Evolutionary conservation across 2,113 vertebrate genomes (phyloP).

Genomic region (human): GRCh38 chr2:148023501-148024000

Average conservation of each 20-base stretch:
- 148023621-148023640: conserved; percentile 53
- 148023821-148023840: conserved; percentile 34
- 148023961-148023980: not conserved
- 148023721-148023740: conserved; percentile 36
- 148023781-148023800: not conserved
- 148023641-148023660: conserved; percentile 49
- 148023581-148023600: conserved; percentile 38
- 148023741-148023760: conserved; percentile 33
- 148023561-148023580: conserved; percentile 42
- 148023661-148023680: conserved; percentile 13
- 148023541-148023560: not conserved
- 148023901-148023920: conserved; percentile 43
- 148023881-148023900: not conserved
- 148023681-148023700: not conserved
- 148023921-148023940: not conserved
- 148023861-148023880: conserved; percentile 33
- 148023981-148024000: conserved; percentile 21
- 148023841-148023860: not conserved
- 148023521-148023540: conserved; percentile 2
- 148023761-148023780: conserved; percentile 29
- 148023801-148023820: not conserved
- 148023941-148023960: conserved; percentile 2
- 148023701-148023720: not conserved
- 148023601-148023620: conserved; percentile 47
- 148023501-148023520: conserved; percentile 20